Evolutionary conservation across 2,888 invertebrate species (phyloP), one percentile per base, ranked within the genome.

Genomic region (Pemphredon lugubris): DNA sequence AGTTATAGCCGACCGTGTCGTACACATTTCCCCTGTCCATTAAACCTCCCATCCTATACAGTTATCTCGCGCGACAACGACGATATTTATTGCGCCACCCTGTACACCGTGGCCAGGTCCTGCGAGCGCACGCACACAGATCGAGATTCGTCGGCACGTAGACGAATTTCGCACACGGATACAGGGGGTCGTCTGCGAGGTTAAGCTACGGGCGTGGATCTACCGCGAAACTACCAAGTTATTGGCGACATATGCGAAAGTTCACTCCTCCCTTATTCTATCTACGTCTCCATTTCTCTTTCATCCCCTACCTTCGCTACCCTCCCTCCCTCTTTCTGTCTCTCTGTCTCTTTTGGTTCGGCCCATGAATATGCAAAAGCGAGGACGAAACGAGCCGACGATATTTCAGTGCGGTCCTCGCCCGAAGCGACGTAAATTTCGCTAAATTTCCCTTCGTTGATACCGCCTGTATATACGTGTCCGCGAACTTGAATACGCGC

Each of bases 311-410:
- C 23, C 59, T 50, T 39, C 42, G 50, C 47, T 54, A 47, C 48
- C 30, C 48, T 44, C 64, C 21, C 67, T 23, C 51, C 39, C 54
- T 45, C 39, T 42, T 55, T 48, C 51, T 45, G 50, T 34, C 20
- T 18, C 45, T 59, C 45, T 53, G 50, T 30, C 39, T 14, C 16
- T 11, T 21, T 21, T 4, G n/a, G 6, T 45, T 21, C 13, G 53
- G 45, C 60, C n/a, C 75, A 87, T 87, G 87, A 87, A 87, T 87
- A 87, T 87, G 82, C 86, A 87, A 81, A 78, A 83, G 82, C 75
- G 60, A 70, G 75, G 71, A 65, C 75, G 75, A 82, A 80, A 84
- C 86, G 83, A 84, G 79, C 79, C 81, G 77, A 79, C 81, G 76
- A 86, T 87, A 86, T 86, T 84, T 84, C 83, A 79, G 78, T 64